Base-by-base conservation (phyloP, 2,113 vertebrate genomes). In the Eclectus roratus region DNA sequence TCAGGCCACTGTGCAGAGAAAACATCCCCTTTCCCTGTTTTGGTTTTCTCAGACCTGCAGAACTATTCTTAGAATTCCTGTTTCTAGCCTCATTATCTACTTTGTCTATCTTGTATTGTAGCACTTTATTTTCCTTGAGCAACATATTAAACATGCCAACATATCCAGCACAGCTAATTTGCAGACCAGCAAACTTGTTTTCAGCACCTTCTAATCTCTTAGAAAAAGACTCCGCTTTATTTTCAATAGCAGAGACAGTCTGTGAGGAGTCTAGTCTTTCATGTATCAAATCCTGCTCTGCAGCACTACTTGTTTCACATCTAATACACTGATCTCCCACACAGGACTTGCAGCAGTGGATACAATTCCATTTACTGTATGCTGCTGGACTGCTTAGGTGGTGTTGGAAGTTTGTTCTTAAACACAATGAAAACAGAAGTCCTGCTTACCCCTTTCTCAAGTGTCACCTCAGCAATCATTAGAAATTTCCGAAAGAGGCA, bases 141-240 rank as follows among this genome's bases (percentile, higher is more conserved):
- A 92, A 29, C 91, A 25, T 93, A 83, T 95, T 93, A 97, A 93
- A 92, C 83, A 89, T 92, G 89, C 80, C 96, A 96, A 63, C 77
- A 91, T 96, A 92, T 94, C 95, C 80, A 94, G 66, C 77, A 55
- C 95, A 97, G 96, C 91, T 96, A 92, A 96, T 97, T 91, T 96
- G 83, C 88, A 92, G 96, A 70, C 66, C 63, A 91, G 73, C 78
- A 92, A 93, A 93, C 88, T 96, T 91, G 95, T 96, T 97, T 96
- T 93, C 96, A 94, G 88, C 95, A 94, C 96, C 89, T 94, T 63
- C 80, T 92, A 95, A 97, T 97, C 96, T 93, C 84, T 80, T 66
- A 63, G 70, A 79, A 91, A 97, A 95, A 92, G 92, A 65, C 58
- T 82, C 13, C 1, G 0, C 66, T 96, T 82, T 82, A 94, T 96